Base-by-base conservation (phyloP, 2,113 vertebrate genomes). In the Pedionomus torquatus region DNA sequence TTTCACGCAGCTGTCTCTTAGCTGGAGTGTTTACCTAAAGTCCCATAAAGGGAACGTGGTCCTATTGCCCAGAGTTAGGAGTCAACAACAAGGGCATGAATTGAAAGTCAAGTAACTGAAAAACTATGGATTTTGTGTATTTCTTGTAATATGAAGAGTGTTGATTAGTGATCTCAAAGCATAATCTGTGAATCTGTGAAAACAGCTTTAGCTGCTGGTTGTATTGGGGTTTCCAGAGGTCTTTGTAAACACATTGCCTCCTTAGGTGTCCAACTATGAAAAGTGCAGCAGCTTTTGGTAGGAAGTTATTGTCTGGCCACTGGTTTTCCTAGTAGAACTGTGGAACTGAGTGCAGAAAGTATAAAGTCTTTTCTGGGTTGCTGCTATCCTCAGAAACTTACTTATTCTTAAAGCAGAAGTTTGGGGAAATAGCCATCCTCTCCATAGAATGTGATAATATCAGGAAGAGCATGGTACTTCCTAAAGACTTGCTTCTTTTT, bases 11-110 rank as follows among this genome's bases (percentile, higher is more conserved):
- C 1, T 1, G 5, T 71, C 16, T 60, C 7, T 17, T 87, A 37
- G 7, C 20, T 74, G 49, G 5, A 90, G 19, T 17, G 52, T 68
- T 78, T 37, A 54, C 7, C 13, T n/a, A 46, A 72, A 72, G 23
- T 31, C 5, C 13, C 9, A 9, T 25, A 4, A 4, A 55, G 5
- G 14, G 5, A 70, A 43, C 5, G 21, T 0, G 1, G 4, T 21
- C 5, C 21, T n/a, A 0, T 21, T 66, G 14, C 12, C 58, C 35
- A 35, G 18, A 77, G 11, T 11, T 14, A 39, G 6, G 6, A 70
- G 11, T 46, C 31, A 78, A 55, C 7, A 58, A 10, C 4, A 21
- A 52, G 5, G 11, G 16, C 12, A 13, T 31, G 25, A n/a, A n/a
- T n/a, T n/a, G n/a, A 60, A 85, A 76, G 1, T 63, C 33, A 11